These are phyloP conservation scores for Drosophila lacertosa DNA, from an alignment of 1,140 invertebrate genomes.

Conservation along the genomic window DNA sequence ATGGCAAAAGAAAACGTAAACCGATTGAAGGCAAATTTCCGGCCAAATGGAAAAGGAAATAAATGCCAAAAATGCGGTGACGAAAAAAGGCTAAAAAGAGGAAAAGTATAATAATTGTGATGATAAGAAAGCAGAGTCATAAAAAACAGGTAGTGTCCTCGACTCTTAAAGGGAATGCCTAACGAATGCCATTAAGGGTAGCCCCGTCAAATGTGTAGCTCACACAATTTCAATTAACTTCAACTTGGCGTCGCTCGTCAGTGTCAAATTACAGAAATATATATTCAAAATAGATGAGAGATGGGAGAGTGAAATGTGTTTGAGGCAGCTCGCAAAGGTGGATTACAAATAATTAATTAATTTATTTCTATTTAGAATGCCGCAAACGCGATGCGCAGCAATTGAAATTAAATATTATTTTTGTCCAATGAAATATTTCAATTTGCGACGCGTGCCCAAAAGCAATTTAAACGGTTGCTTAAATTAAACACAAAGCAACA, in stretches of 20 bases:
- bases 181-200: conserved; percentile 4
- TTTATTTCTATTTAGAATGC: conserved; percentile 15
- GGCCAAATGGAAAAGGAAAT: conserved; percentile 5
- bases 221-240: conserved; percentile 13
- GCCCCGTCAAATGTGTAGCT: not conserved
- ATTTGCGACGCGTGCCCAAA: not conserved
- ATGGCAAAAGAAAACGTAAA: conserved; percentile 2
- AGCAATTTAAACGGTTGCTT: conserved; percentile 8
- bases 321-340: not conserved
- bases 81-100: conserved; percentile 10
- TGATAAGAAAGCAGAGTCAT: conserved; percentile 1
- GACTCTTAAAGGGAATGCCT: conserved; percentile 11
- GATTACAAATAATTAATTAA: conserved; percentile 3
- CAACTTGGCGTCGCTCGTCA: not conserved
- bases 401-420: not conserved
- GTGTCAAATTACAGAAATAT: conserved; percentile 16
- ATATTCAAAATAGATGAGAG: conserved; percentile 7
- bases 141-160: not conserved
- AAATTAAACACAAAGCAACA: not conserved
- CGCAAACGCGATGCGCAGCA: not conserved
- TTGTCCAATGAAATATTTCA: conserved; percentile 7
- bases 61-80: conserved; percentile 31
- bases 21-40: conserved; percentile 19
- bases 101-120: conserved; percentile 1
- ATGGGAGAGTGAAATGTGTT: too few relatives aligned